Evolutionary conservation across 2,113 vertebrate species (phyloP), one percentile per base, ranked within the genome.

Genomic region (Paraplagusia blochii): DNA sequence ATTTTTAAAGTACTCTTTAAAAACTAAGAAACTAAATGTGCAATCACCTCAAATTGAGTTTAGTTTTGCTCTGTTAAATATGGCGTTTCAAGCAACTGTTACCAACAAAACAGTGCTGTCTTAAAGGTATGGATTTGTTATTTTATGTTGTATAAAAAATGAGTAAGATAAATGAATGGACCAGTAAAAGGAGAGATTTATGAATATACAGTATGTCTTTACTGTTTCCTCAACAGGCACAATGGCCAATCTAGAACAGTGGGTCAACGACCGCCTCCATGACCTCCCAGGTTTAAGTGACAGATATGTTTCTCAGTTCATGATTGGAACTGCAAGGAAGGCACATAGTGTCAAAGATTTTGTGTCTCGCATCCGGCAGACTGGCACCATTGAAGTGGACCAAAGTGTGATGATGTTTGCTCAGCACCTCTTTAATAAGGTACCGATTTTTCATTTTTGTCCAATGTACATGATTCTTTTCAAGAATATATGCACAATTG

Each of bases 181-280:
- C n/a, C n/a, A n/a, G n/a, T n/a, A n/a, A n/a, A n/a, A n/a, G 22
- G 22, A 29, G 6, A 29, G 22, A 29, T 29, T 29, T 4, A 29
- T 29, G 22, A 29, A 29, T 2, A 4, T 48, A 4, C n/a, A n/a
- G n/a, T n/a, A n/a, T 58, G 33, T 61, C 40, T n/a, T n/a, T 15
- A 38, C 19, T 54, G 6, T 14, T 18, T 16, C 19, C 3, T 50
- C 15, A 11, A 12, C 49, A 79, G 79, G 49, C 56, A 67, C 44
- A 65, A 95, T 95, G 94, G 91, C 88, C 1, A 77, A 65, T n/a
- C 67, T 98, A 68, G 95, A 98, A 82, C 92, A 91, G 57, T 98
- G 95, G 95, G 95, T 98, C 38, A 94, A 88, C 5, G 94, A 92
- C 76, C 88, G 93, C 76, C 92, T 96, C 44, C 94, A 96, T 52